Base-by-base conservation (phyloP, 2,113 vertebrate species). In the Aptenodytes patagonicus region DNA sequence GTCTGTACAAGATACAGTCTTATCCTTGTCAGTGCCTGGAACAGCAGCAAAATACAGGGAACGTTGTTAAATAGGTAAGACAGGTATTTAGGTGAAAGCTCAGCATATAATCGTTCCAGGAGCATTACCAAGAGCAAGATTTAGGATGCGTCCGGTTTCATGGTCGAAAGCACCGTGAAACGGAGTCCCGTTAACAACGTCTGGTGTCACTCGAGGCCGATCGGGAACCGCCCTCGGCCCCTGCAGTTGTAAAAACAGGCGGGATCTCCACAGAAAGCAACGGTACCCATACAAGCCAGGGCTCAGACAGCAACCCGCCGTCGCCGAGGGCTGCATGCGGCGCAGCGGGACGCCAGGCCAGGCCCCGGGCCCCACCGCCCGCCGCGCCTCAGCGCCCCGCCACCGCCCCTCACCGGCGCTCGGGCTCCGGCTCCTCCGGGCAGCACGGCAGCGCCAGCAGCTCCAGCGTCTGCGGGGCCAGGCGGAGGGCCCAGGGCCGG, bases 241-340 rank as follows among this genome's bases (percentile, higher is more conserved):
- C 52, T 1, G 29, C 10, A 3, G 57, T 8, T 1, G 29, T 1
- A 4, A 7, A 7, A 11, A 1, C 47, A 1, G 14, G 21, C 29
- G 1, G 29, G 15, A 10, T 9, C 6, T 6, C 40, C 40, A 3
- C 26, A 4, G 54, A 28, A 6, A 6, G 26, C 42, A 2, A 2
- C 1, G 0, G 42, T 5, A 2, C 18, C 31, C 62, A 1, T 0
- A 2, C 13, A 1, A 4, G 34, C 34, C 46, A 1, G 29, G 40
- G 25, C n/a, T 22, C 61, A 4, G 17, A 5, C 19, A 3, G 42
- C 51, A 13, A 11, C 71, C 21, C n/a, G 17, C 65, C 47, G 13
- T 4, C 11, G 51, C 77, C 38, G 20, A 11, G 28, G 22, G 38
- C 52, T 46, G 16, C 49, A 3, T 14, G 32, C 14, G 17, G 71